Conservation (phyloP, 2,888 invertebrate genomes). For the Barypeithes pellucidus region DNA sequence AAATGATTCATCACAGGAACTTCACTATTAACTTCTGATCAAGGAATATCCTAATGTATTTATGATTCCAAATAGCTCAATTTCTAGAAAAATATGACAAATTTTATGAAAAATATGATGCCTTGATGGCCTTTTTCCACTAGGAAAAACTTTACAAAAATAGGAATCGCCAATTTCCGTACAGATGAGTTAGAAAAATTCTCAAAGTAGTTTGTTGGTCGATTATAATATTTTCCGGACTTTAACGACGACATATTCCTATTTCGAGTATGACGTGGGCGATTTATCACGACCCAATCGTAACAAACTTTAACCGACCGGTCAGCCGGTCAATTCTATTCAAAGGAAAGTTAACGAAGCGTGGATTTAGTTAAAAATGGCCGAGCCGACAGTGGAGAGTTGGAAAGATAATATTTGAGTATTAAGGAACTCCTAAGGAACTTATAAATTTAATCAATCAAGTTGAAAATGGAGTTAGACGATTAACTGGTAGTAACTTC, state of each 20-base stretch:
- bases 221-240: constrained; percentile 17
- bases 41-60: too few relatives aligned
- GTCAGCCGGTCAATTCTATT: constrained; percentile 47
- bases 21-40: too few relatives aligned
- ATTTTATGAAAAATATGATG: too few relatives aligned
- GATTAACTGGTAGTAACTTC: too few relatives aligned
- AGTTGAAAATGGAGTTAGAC: background rate
- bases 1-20: too few relatives aligned
- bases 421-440: constrained; percentile 18
- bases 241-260: constrained; percentile 24
- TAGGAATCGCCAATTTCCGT: background rate
- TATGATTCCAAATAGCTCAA: too few relatives aligned
- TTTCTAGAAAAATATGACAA: too few relatives aligned
- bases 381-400: constrained; percentile 29
- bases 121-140: too few relatives aligned
- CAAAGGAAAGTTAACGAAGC: constrained; percentile 50
- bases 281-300: constrained; percentile 39
- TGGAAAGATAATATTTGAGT: constrained; percentile 39
- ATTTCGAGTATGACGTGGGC: constrained; percentile 20
- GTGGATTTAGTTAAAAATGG: constrained; percentile 44
- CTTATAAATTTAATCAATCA: constrained; percentile 45
- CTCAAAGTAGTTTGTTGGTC: constrained; percentile 10
- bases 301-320: constrained; percentile 41
- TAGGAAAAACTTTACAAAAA: too few relatives aligned
- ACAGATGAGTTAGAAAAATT: background rate